Evolutionary conservation across 2,888 invertebrate genomes (phyloP).

Genomic region (Capitulum mitella): DNA sequence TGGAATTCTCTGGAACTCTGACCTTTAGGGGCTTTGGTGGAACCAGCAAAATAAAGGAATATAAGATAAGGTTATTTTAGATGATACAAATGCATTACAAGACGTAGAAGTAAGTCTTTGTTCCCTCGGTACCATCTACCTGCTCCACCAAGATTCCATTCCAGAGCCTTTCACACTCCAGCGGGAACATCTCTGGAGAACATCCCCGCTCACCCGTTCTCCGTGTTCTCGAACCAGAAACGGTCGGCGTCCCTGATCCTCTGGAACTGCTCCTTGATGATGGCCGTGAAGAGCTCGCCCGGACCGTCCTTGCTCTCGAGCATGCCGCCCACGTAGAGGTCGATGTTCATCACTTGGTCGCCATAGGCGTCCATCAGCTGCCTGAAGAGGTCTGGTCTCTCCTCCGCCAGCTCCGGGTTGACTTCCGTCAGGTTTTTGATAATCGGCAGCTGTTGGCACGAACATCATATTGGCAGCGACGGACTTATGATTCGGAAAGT

Average conservation of each 20-base stretch:
- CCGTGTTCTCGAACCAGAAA: slow-evolving; percentile 94
- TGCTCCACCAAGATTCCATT: too few relatives aligned
- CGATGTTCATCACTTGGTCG: slow-evolving; percentile 53
- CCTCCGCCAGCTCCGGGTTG: slow-evolving; percentile 65
- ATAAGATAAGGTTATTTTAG: too few relatives aligned
- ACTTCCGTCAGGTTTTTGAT: slow-evolving; percentile 66
- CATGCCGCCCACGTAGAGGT: slow-evolving; percentile 87
- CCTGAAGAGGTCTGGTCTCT: slow-evolving; percentile 61
- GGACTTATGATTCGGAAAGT: too few relatives aligned
- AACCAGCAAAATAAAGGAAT: too few relatives aligned
- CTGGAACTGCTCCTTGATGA: slow-evolving; percentile 87
- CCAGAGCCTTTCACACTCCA: too few relatives aligned
- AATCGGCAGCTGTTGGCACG: slow-evolving; percentile 29
- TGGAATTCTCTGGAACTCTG: too few relatives aligned
- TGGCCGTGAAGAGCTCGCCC: slow-evolving; percentile 79
- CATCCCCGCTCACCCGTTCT: slow-evolving; percentile 64
- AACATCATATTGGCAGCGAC: too few relatives aligned
- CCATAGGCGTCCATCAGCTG: slow-evolving; percentile 66
- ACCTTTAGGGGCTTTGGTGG: too few relatives aligned
- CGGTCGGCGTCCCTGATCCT: slow-evolving; percentile 88
- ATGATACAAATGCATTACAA: too few relatives aligned
- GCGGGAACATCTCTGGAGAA: too few relatives aligned
- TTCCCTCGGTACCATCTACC: too few relatives aligned
- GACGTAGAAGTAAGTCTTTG: too few relatives aligned
- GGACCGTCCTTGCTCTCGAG: slow-evolving; percentile 82